Conservation (phyloP, 2,888 invertebrate genomes). For the Volucella zonaria region DNA sequence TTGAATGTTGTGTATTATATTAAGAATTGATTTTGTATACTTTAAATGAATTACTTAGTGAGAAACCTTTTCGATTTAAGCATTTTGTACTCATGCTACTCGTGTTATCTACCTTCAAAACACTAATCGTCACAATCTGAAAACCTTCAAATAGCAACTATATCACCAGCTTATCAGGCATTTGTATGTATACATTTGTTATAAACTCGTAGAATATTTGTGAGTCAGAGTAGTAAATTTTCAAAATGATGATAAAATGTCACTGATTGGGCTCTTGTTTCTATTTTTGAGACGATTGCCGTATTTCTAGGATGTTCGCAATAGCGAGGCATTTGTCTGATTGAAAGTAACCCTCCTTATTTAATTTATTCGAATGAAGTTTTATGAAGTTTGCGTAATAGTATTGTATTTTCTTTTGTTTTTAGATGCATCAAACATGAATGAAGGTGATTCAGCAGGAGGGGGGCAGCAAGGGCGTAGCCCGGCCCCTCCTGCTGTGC, state of each 20-base stretch:
- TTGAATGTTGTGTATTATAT: no score
- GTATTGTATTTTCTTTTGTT: constrained; percentile 55
- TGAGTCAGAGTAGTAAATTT: neutral
- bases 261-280: constrained; percentile 62
- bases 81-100: no score
- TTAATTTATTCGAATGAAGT: neutral
- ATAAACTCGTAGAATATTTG: neutral
- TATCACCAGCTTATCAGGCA: constrained; percentile 1
- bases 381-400: neutral
- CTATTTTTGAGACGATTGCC: constrained; percentile 67
- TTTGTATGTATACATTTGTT: neutral
- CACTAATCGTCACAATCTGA: neutral
- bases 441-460: constrained; percentile 83
- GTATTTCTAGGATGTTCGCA: constrained; percentile 64
- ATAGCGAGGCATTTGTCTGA: constrained; percentile 75
- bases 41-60: no score
- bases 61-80: no score
- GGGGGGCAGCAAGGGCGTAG: constrained; percentile 83
- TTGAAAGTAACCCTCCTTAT: constrained; percentile 29
- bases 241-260: constrained; percentile 69
- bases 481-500: constrained; percentile 83
- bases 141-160: neutral
- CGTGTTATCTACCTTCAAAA: no score
- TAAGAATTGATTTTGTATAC: no score
- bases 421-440: constrained; percentile 83